Base-by-base conservation (phyloP, 2,113 vertebrate species). In the Eonycteris spelaea region DNA sequence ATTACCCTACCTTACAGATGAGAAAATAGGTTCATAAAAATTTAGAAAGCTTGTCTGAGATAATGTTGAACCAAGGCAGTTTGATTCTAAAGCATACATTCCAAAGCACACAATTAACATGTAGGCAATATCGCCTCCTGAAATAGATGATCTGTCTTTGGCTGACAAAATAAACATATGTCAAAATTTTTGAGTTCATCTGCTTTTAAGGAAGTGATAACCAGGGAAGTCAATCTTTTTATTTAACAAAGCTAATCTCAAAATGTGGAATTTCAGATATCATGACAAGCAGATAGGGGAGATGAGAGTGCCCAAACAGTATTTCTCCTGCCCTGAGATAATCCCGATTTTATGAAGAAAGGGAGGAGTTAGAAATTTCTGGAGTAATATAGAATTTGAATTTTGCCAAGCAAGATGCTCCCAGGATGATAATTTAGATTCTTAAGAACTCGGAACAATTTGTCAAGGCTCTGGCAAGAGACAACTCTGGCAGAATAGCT, bases 131-230 rank as follows among this genome's bases (percentile, higher is more conserved):
- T 89, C 85, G 78, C 90, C 43, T 97, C 93, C 89, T 68, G 40
- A 97, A 97, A 98, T 96, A 97, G 77, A 92, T 67, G n/a, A 51
- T 78, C 91, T 91, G 48, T 35, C 93, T 94, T 95, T 97, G 97
- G 96, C 94, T 97, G 88, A 84, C 86, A 96, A 96, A 95, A 96
- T 85, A 95, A 59, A 79, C 93, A 97, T 97, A 95, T 96, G 97
- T 93, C 93, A 96, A 94, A 91, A 61, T 74, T 95, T 96, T 83
- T 73, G 74, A 95, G 68, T 83, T 96, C 79, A 90, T 97, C 40
- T 90, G 59, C 77, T 95, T 95, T 95, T 93, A 74, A 91, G 88
- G 73, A 97, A 95, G 70, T 85, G 57, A 71, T 94, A 97, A 87
- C 79, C 71, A 68, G 26, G 57, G 7, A 94, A 97, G 40, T 78